These are phyloP conservation scores for Spheniscus mendiculus DNA, from an alignment of 2,113 vertebrate genomes.

Conservation along the genomic window DNA sequence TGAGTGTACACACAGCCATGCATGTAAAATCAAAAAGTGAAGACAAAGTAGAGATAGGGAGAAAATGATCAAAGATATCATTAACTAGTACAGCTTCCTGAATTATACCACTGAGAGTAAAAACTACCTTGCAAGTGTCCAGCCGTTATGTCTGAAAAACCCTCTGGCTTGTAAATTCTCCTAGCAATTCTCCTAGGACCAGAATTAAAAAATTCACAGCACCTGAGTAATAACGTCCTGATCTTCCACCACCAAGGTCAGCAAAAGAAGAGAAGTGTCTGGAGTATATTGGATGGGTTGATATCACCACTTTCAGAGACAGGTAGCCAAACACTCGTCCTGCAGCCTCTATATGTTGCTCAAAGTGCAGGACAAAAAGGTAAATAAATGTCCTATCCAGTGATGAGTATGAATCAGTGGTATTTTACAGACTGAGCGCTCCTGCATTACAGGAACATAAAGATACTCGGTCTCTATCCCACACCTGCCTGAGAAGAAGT, in stretches of 20 bases:
- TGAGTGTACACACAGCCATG: not conserved
- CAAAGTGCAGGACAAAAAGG: not conserved
- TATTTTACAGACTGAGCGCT: not conserved
- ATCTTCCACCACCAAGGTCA: not conserved
- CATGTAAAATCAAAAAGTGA: not conserved
- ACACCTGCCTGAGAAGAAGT: not conserved
- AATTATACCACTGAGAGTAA: not conserved
- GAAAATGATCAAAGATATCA: rapidly evolving
- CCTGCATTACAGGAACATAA: not conserved
- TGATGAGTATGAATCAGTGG: not conserved
- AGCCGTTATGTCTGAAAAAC: not conserved
- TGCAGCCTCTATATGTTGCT: not conserved
- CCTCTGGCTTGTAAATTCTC: not conserved
- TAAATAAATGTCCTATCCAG: not conserved
- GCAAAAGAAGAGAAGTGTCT: not conserved
- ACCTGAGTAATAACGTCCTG: not conserved
- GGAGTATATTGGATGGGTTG: not conserved
- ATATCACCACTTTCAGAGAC: not conserved
- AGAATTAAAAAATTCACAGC: not conserved
- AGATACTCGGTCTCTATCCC: not conserved
- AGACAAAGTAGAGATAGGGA: not conserved
- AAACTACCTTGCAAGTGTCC: not conserved
- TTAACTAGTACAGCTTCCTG: not conserved
- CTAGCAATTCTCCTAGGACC: not conserved
- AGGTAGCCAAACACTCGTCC: not conserved